Conservation (phyloP, 2,113 vertebrate genomes). For the Carassius carassius region DNA sequence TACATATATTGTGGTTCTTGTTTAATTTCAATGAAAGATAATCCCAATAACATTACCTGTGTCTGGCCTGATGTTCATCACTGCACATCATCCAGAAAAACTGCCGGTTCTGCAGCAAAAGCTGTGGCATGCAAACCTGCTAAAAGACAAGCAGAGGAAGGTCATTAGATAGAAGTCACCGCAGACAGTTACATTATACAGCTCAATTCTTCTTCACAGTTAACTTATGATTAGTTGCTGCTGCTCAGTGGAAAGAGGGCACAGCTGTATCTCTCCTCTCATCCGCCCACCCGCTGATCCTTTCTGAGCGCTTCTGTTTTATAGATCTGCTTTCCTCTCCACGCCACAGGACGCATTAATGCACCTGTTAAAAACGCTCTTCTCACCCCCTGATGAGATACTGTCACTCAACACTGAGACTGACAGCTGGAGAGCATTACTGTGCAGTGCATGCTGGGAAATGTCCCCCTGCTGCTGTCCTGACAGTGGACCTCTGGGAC, state of each 20-base stretch:
- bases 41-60: too few relatives aligned
- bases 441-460: constrained; percentile 7
- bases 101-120: background rate
- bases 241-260: background rate
- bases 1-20: too few relatives aligned
- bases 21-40: too few relatives aligned
- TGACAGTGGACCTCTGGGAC: background rate
- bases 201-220: background rate
- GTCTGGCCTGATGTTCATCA: too few relatives aligned
- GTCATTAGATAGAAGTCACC: background rate
- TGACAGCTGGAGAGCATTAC: background rate
- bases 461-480: constrained; percentile 8
- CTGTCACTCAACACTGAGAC: constrained; percentile 1
- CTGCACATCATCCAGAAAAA: background rate
- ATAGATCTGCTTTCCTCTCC: background rate
- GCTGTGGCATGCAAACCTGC: background rate
- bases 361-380: constrained; percentile 22
- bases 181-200: background rate
- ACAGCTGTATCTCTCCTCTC: constrained; percentile 2
- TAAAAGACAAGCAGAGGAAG: background rate
- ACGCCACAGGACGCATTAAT: constrained; percentile 7
- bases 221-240: background rate
- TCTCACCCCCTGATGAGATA: background rate
- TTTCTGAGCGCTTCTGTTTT: background rate
- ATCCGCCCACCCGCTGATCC: background rate